A percentile compares a stretch with the other conserved stretches of the same genome.
Conservation (phyloP, 1,140 invertebrate species). For the Brachionus asplanchnoidis region DNA sequence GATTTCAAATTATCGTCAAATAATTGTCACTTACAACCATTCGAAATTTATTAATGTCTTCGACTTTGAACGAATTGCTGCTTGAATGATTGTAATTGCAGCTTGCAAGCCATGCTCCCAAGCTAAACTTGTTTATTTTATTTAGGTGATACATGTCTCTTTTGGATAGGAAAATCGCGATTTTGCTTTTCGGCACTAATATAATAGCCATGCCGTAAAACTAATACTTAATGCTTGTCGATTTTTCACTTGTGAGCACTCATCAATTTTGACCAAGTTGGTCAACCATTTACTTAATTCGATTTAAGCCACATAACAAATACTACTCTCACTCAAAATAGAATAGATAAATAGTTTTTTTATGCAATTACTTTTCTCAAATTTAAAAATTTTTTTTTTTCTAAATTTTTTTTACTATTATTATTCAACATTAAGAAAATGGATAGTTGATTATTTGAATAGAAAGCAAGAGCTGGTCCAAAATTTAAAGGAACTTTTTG, state of each 20-base stretch:
- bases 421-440: too few relatives aligned
- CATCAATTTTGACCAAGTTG: slow-evolving; percentile 6
- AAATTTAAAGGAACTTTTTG: too few relatives aligned
- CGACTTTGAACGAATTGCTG: slow-evolving; percentile 1
- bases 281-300: slow-evolving; percentile 1
- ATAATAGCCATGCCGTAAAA: slow-evolving; percentile 33
- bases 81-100: slow-evolving; percentile 40
- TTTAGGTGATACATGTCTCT: slow-evolving; percentile 35
- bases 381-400: neutral
- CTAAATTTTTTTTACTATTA: neutral
- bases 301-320: neutral
- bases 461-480: too few relatives aligned
- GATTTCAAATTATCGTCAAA: slow-evolving; percentile 36
- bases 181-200: slow-evolving; percentile 20
- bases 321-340: neutral
- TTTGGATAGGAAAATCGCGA: neutral
- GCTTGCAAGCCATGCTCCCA: neutral
- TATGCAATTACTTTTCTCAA: neutral
- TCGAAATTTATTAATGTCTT: slow-evolving; percentile 39
- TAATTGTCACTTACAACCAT: slow-evolving; percentile 34
- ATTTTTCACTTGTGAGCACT: neutral
- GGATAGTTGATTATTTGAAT: too few relatives aligned
- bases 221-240: slow-evolving; percentile 33
- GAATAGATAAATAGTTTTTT: slow-evolving; percentile 5
- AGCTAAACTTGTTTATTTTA: slow-evolving; percentile 34